Evolutionary conservation across 1,140 invertebrate species (phyloP).

Genomic region (Druon quercuslanigerum): DNA sequence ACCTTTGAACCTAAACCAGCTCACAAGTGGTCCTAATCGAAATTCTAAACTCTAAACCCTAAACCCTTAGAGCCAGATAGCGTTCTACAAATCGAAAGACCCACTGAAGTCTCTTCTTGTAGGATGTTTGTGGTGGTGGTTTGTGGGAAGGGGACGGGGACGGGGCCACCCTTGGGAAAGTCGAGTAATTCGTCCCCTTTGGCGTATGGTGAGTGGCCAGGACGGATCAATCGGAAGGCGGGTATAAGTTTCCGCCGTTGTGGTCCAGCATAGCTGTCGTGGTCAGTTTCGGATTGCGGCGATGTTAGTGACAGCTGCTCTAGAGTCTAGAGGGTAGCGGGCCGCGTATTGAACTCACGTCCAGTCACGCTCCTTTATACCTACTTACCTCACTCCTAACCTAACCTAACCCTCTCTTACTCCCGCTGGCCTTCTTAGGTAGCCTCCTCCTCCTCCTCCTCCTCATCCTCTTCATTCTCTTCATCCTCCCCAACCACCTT

Average conservation of each 20-base stretch:
- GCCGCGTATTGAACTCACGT: conserved; percentile 73
- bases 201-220: conserved; percentile 72
- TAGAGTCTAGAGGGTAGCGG: conserved; percentile 70
- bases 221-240: conserved; percentile 74
- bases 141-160: conserved; percentile 28
- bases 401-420: conserved; percentile 32
- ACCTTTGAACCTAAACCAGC: too few species aligned
- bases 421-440: conserved; percentile 18
- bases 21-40: too few species aligned
- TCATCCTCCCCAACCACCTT: conserved; percentile 35
- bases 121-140: conserved; percentile 1
- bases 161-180: conserved; percentile 45
- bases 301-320: conserved; percentile 73
- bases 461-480: conserved; percentile 19
- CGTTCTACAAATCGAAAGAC: too few species aligned
- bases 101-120: neutral
- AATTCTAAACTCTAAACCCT: too few species aligned
- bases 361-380: conserved; percentile 73
- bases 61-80: too few species aligned
- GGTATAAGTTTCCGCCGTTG: conserved; percentile 74
- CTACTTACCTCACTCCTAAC: conserved; percentile 62
- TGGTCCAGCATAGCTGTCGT: conserved; percentile 69
- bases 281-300: conserved; percentile 75
- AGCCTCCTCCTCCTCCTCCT: conserved; percentile 35
- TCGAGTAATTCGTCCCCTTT: conserved; percentile 70